Evolutionary conservation across 1,140 invertebrate genomes (phyloP), one percentile per base, ranked within the genome.

Genomic region (Dendrolimus kikuchii): DNA sequence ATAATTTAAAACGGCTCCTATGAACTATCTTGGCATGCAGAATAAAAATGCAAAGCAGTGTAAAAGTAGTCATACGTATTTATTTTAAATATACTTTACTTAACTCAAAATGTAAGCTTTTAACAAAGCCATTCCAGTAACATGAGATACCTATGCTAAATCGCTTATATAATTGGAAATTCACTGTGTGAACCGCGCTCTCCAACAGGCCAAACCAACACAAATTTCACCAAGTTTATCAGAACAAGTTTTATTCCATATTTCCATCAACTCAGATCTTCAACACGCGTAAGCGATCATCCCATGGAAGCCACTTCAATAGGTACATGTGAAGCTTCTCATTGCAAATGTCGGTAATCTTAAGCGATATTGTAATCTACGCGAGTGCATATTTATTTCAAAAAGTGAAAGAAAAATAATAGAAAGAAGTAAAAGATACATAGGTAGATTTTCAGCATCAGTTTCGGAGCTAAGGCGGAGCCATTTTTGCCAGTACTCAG

Each of bases 31-130:
- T 77, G 62, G 71, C 81, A 85, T 85, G 81, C 80, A 86, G 74
- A 73, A 68, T 71, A 80, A 74, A 75, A 82, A 82, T 86, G 82
- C 80, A 77, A 86, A 86, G 82, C 82, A 66, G 77, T 83, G 77
- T 76, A 71, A 67, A 71, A 23, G 23, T 72, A 72, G 59, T 72
- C 66, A 67, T 54, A 61, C 57, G 67, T 64, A 64, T 71, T 63
- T 63, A 62, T 71, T 63, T 67, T 64, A 65, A 57, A 62, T 69
- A 67, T 45, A 60, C 9, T 40, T 58, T 70, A 72, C 59, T 57
- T 63, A 82, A 78, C 64, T 74, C 57, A 71, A 74, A 78, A 76
- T 64, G 68, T 64, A 85, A 83, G 80, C 80, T 72, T 68, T 73
- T 62, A 74, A 72, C 57, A 48, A 86, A 86, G 80, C 82, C 82